A percentile compares a stretch with the other conserved stretches of the same genome.
Evolutionary conservation across 2,888 invertebrate species (phyloP).

Genomic region (Drosophila histrio): DNA sequence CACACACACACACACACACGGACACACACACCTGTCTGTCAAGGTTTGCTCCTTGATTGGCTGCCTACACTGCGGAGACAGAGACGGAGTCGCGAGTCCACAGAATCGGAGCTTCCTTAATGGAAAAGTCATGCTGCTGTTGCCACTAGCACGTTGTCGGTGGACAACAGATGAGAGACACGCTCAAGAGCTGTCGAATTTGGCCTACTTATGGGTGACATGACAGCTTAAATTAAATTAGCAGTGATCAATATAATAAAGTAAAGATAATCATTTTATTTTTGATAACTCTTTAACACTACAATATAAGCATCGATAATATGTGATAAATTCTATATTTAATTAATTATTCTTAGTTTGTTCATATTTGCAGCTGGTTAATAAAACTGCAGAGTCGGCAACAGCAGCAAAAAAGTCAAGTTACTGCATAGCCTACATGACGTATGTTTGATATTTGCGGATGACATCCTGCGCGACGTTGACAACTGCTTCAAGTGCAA

Average conservation of each 20-base stretch:
- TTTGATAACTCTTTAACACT: no score
- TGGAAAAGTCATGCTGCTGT: conserved; percentile 64
- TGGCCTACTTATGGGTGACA: conserved; percentile 43
- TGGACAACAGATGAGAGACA: neutral
- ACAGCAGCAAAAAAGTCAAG: neutral
- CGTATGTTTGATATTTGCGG: conserved; percentile 59
- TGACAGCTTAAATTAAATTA: conserved; percentile 21
- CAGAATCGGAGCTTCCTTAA: conserved; percentile 42
- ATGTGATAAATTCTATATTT: no score
- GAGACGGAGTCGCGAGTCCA: conserved; percentile 4
- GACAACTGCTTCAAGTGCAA: conserved; percentile 59
- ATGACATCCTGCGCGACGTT: conserved; percentile 12
- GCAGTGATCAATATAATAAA: neutral
- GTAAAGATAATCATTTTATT: neutral
- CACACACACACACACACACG: conserved; percentile 1
- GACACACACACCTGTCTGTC: conserved; percentile 43
- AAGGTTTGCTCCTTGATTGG: conserved; percentile 59
- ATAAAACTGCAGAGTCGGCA: no score
- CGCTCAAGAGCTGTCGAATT: conserved; percentile 13
- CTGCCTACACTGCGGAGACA: conserved; percentile 43
- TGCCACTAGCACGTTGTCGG: conserved; percentile 39
- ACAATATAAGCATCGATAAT: no score
- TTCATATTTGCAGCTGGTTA: no score
- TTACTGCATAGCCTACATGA: conserved; percentile 17
- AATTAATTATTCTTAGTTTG: no score